These are phyloP conservation scores for Acanthosepion esculentum DNA, from an alignment of 2,888 invertebrate species.

Conservation along the genomic window DNA sequence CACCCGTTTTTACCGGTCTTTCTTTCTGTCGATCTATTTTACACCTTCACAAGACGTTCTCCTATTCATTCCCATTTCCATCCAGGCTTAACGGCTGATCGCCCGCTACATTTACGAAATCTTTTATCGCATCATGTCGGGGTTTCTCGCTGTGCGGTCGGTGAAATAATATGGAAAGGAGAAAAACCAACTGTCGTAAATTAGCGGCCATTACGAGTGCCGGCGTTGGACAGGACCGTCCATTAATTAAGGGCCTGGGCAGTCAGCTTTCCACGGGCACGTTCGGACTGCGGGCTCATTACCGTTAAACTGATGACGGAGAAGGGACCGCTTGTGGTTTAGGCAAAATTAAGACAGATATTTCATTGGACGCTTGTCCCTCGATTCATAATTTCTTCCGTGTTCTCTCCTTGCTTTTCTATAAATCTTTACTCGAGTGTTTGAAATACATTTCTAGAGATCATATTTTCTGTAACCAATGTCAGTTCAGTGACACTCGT, in stretches of 20 bases:
- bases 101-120: neutral
- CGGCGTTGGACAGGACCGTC: neutral
- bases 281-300: neutral
- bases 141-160: neutral
- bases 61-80: neutral
- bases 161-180: neutral
- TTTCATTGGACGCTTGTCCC: neutral
- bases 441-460: too few relatives aligned
- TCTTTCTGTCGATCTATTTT: too few relatives aligned
- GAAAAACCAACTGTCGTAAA: neutral
- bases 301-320: constrained; percentile 1
- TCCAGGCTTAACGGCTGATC: neutral
- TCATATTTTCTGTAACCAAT: too few relatives aligned
- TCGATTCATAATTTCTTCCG: neutral
- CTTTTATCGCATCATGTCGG: neutral
- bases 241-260: neutral
- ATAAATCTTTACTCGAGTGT: too few relatives aligned
- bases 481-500: too few relatives aligned
- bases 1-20: too few relatives aligned
- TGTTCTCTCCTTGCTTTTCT: neutral
- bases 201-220: neutral
- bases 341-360: neutral
- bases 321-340: neutral
- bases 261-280: neutral
- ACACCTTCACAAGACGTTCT: too few relatives aligned